These are phyloP conservation scores for Anguilla anguilla DNA, from an alignment of 2,797 vertebrate species.

Conservation along the genomic window DNA sequence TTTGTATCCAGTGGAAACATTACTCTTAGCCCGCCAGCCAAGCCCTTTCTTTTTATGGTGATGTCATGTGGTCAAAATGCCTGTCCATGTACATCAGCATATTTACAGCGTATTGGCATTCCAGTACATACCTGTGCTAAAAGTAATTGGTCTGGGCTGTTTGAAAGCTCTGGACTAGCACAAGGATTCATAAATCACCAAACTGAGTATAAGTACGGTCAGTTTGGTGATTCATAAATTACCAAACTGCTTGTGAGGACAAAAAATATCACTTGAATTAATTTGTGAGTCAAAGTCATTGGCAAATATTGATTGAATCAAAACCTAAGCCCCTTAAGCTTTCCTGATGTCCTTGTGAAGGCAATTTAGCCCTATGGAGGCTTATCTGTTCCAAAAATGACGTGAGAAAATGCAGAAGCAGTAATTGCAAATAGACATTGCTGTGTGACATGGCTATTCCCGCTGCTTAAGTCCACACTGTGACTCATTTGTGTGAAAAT, in stretches of 20 bases:
- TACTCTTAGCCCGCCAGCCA: background rate
- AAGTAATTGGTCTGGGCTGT: too few species aligned
- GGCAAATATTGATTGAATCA: background rate
- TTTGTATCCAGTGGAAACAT: background rate
- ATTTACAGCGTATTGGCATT: background rate
- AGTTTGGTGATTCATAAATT: too few species aligned
- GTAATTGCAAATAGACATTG: background rate
- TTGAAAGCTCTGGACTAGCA: too few species aligned
- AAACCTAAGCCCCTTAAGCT: background rate
- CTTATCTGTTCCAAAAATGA: background rate
- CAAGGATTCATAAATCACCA: too few species aligned
- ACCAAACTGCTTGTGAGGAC: background rate
- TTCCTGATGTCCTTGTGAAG: background rate
- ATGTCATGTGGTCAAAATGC: background rate
- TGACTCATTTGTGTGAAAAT: background rate
- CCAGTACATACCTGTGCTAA: background rate
- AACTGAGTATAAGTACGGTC: background rate
- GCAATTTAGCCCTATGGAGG: background rate
- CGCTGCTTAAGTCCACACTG: background rate
- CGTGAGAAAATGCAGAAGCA: background rate
- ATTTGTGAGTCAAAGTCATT: background rate
- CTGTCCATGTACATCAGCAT: background rate
- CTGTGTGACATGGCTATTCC: background rate
- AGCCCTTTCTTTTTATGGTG: background rate
- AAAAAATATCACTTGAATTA: background rate